Conservation (phyloP, 2,113 vertebrate genomes). For the Rhombomys opimus region DNA sequence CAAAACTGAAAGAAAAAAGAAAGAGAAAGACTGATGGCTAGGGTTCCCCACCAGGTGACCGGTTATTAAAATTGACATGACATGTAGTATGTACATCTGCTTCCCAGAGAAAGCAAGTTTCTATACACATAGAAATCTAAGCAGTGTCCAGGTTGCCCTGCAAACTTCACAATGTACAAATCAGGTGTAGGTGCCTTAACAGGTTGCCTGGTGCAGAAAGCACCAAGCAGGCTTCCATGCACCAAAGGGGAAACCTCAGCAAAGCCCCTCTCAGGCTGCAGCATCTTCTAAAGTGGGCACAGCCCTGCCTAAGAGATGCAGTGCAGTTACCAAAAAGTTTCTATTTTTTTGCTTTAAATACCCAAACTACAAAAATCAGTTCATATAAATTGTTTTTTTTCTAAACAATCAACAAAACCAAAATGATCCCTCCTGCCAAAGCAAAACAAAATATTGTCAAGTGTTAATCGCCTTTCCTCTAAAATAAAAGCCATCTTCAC, state of each 20-base stretch:
- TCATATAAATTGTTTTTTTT: conserved; percentile 85
- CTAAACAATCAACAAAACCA: conserved; percentile 77
- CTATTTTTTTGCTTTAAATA: conserved; percentile 84
- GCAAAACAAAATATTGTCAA: conserved; percentile 77
- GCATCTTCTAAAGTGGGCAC: conserved; percentile 57
- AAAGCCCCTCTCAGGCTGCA: conserved; percentile 76
- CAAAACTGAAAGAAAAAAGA: conserved; percentile 44
- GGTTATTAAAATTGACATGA: conserved; percentile 44
- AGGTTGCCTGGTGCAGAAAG: conserved; percentile 71
- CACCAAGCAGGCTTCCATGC: conserved; percentile 67
- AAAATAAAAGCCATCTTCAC: conserved; percentile 15
- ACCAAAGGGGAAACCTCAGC: neutral
- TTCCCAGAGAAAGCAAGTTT: conserved; percentile 70
- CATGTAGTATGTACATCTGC: conserved; percentile 77
- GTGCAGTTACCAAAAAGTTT: conserved; percentile 81
- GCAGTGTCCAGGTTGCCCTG: conserved; percentile 63
- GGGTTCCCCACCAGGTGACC: conserved; percentile 51
- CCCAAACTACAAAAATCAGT: conserved; percentile 89
- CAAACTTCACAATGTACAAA: conserved; percentile 78
- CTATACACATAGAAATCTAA: conserved; percentile 67
- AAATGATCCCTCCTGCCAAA: conserved; percentile 60
- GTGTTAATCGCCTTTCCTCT: conserved; percentile 42
- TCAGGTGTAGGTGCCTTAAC: conserved; percentile 69
- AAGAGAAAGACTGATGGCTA: conserved; percentile 46
- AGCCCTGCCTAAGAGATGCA: conserved; percentile 58